phyloP scores from a whole-genome alignment of 2,113 vertebrate species.

The Ramphastos sulfuratus region DNA sequence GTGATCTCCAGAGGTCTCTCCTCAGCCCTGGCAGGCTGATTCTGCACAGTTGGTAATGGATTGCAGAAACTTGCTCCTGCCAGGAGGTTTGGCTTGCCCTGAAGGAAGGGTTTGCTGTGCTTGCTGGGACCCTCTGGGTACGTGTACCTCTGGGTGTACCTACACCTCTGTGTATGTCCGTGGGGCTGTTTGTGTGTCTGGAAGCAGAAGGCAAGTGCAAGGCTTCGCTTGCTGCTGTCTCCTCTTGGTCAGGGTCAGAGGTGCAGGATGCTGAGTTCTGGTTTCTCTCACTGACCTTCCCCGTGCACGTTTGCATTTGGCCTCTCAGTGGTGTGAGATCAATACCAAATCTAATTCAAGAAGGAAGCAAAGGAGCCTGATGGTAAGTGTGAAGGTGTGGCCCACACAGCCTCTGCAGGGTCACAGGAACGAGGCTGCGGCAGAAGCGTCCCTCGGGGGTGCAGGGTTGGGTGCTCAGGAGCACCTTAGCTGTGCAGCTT shows the following conservation, averaged over 20 bases:
- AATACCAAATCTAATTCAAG: fast-evolving
- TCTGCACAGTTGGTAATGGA: neutral
- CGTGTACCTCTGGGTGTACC: neutral
- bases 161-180: neutral
- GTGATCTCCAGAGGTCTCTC: too few relatives aligned
- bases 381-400: fast-evolving
- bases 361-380: neutral
- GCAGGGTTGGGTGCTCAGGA: fast-evolving
- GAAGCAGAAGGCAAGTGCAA: fast-evolving
- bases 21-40: too few relatives aligned
- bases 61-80: slow-evolving; percentile 12
- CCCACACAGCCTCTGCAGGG: fast-evolving
- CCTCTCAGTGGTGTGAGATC: fast-evolving
- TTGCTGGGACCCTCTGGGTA: neutral
- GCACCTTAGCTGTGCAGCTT: fast-evolving
- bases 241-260: neutral
- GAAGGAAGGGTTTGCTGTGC: neutral
- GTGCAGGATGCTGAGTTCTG: fast-evolving
- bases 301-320: neutral
- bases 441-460: fast-evolving
- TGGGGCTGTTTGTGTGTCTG: too few relatives aligned
- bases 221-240: neutral
- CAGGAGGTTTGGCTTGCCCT: neutral
- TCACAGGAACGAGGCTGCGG: fast-evolving
- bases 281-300: neutral